Percentiles rank a stretch among this genome's conserved stretches.
Conservation (phyloP, 2,888 invertebrate species). For the Drosophila tripunctata region DNA sequence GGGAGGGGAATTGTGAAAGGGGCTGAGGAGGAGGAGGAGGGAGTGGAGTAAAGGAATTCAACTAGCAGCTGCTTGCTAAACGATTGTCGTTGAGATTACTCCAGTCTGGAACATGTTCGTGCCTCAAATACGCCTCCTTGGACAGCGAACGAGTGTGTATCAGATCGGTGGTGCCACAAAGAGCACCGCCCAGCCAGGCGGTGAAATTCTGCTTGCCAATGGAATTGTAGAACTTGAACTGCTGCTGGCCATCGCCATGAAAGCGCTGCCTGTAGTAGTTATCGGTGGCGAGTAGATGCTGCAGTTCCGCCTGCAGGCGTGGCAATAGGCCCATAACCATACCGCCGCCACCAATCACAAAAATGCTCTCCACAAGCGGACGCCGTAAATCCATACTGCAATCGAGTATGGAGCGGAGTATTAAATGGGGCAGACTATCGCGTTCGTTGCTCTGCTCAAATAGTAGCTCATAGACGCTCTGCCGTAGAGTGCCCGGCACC, state of each 20-base stretch:
- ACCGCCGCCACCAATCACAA: slow-evolving; percentile 94
- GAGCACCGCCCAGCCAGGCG: slow-evolving; percentile 94
- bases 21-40: too few relatives aligned
- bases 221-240: slow-evolving; percentile 92
- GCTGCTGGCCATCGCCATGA: slow-evolving; percentile 79
- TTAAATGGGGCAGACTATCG: slow-evolving; percentile 92
- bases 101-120: slow-evolving; percentile 93
- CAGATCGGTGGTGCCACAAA: slow-evolving; percentile 91
- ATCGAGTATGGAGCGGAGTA: slow-evolving; percentile 92
- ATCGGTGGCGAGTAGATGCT: slow-evolving; percentile 86
- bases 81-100: slow-evolving; percentile 84
- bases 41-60: too few relatives aligned
- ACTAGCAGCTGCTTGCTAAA: slow-evolving; percentile 66
- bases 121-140: slow-evolving; percentile 90
- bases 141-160: slow-evolving; percentile 89
- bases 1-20: too few relatives aligned
- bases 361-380: slow-evolving; percentile 91
- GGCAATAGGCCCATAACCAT: slow-evolving; percentile 93
- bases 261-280: slow-evolving; percentile 87
- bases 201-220: slow-evolving; percentile 92
- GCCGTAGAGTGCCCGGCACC: slow-evolving; percentile 90
- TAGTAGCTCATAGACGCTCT: slow-evolving; percentile 92
- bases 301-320: slow-evolving; percentile 91
- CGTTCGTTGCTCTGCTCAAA: slow-evolving; percentile 94
- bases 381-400: slow-evolving; percentile 93